These are phyloP conservation scores for Polypedilum pembai DNA, from an alignment of 1,140 invertebrate species.

Conservation along the genomic window DNA sequence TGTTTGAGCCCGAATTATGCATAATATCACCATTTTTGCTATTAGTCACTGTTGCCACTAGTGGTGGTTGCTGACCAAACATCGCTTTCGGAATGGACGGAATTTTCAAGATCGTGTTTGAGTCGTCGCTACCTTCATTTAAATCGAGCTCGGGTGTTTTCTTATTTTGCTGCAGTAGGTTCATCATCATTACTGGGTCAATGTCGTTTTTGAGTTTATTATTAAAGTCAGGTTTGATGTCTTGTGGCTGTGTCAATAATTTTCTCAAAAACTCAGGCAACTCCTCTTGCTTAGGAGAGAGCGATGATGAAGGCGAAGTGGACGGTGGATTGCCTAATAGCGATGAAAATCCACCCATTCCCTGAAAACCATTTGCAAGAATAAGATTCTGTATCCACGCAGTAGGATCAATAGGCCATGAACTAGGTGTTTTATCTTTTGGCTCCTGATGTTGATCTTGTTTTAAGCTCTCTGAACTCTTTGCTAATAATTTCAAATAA, in stretches of 20 bases:
- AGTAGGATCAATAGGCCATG: conserved; percentile 42
- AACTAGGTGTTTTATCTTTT: conserved; percentile 33
- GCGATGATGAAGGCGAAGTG: background rate
- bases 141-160: conserved; percentile 44
- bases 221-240: conserved; percentile 39
- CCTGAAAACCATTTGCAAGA: conserved; percentile 33
- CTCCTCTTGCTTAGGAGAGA: conserved; percentile 36
- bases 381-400: conserved; percentile 39
- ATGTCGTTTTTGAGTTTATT: conserved; percentile 35
- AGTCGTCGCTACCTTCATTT: conserved; percentile 49
- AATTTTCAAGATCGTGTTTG: conserved; percentile 76
- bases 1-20: no score
- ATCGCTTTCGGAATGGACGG: conserved; percentile 76
- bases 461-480: background rate
- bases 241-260: conserved; percentile 44
- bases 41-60: conserved; percentile 42
- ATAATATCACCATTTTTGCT: conserved; percentile 41
- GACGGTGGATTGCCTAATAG: conserved; percentile 30
- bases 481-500: background rate
- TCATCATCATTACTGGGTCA: conserved; percentile 34
- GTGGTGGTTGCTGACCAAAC: conserved; percentile 44
- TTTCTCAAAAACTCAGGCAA: conserved; percentile 55
- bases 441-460: conserved; percentile 37
- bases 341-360: conserved; percentile 35
- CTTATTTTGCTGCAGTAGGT: conserved; percentile 33